These are phyloP conservation scores for Hirtodrosophila alboralis DNA, from an alignment of 2,888 invertebrate species.

Conservation along the genomic window DNA sequence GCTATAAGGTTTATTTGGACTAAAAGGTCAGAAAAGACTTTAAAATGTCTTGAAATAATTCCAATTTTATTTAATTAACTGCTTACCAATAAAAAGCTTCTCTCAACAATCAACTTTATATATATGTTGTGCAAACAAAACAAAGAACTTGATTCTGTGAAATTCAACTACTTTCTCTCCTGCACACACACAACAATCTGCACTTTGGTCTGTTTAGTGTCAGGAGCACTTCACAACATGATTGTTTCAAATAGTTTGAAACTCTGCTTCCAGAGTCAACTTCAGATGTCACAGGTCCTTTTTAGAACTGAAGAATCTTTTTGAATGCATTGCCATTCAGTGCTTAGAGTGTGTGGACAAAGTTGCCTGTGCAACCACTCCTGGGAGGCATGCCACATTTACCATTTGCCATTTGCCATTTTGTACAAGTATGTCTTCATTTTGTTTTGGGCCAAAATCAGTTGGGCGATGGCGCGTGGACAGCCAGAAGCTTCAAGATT, in stretches of 20 bases:
- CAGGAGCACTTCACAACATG: conserved; percentile 32
- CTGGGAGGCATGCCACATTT: conserved; percentile 34
- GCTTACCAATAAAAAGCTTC: conserved; percentile 33
- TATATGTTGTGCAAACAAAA: too few species aligned
- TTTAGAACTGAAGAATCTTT: conserved; percentile 17
- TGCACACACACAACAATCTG: neutral
- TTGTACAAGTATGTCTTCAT: conserved; percentile 58
- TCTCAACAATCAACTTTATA: conserved; percentile 8
- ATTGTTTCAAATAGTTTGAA: conserved; percentile 56
- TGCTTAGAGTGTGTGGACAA: conserved; percentile 43
- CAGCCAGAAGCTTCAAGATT: conserved; percentile 33
- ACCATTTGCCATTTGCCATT: conserved; percentile 26
- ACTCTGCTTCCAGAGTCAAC: conserved; percentile 48
- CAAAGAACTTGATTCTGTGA: conserved; percentile 22
- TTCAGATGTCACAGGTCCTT: conserved; percentile 51
- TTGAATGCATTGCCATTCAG: conserved; percentile 32
- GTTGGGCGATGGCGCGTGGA: conserved; percentile 61
- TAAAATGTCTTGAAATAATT: neutral
- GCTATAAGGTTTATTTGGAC: too few species aligned
- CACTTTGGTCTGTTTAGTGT: conserved; percentile 3
- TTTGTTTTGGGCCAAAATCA: conserved; percentile 62
- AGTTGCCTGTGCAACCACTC: conserved; percentile 38
- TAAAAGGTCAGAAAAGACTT: too few species aligned
- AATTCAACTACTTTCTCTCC: neutral
- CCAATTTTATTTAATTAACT: neutral